Percentiles rank a stretch among this genome's conserved stretches.
Evolutionary conservation across 2,113 vertebrate species (phyloP).

Genomic region (Genyomyrus donnyi): DNA sequence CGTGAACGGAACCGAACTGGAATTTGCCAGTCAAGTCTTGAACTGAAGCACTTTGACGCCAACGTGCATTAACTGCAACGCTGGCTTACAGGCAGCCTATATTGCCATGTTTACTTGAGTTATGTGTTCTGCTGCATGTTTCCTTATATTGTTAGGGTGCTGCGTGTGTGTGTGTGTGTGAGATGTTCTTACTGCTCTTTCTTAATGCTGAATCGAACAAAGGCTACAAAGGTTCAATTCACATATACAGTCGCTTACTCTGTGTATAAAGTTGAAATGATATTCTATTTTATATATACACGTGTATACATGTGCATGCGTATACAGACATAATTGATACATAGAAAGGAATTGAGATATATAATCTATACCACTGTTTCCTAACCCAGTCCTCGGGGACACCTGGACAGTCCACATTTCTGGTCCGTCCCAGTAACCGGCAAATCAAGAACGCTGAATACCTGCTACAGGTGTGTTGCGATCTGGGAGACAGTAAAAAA

Average conservation of each 20-base stretch:
- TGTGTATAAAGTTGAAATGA: not conserved
- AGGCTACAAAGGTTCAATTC: not conserved
- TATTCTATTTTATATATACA: not conserved
- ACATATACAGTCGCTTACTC: not conserved
- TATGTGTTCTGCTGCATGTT: not conserved
- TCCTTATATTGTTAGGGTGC: not conserved
- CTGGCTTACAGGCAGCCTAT: not conserved
- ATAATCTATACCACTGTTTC: not conserved
- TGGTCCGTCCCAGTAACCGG: not conserved
- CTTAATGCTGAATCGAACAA: not conserved
- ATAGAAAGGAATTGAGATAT: not conserved
- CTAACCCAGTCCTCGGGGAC: not conserved
- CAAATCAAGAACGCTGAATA: not conserved
- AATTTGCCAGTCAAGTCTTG: not conserved
- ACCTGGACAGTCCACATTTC: not conserved
- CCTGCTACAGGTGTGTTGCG: not conserved
- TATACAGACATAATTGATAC: not conserved
- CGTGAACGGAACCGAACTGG: not conserved
- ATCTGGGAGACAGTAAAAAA: not conserved
- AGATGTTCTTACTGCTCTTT: not conserved
- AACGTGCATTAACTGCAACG: not conserved
- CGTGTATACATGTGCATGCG: not conserved
- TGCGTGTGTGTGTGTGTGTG: not conserved
- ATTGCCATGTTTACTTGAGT: not conserved
- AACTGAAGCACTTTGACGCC: not conserved